phyloP scores from a whole-genome alignment of 2,113 vertebrate species.

The Perccottus glenii region DNA sequence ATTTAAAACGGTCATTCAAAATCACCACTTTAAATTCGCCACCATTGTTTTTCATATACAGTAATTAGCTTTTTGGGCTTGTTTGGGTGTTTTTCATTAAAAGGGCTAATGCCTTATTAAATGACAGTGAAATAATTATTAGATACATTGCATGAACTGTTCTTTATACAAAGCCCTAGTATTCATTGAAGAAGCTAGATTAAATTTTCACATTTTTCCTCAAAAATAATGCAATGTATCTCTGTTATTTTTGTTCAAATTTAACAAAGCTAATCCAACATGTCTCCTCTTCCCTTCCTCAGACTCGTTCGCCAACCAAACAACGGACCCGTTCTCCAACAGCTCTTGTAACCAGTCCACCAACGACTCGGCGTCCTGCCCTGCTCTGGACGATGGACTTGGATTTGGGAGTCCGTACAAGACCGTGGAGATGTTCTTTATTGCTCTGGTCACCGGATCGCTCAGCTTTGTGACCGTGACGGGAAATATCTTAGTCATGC shows the following conservation, averaged over 20 bases:
- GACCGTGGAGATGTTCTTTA: constrained; percentile 95
- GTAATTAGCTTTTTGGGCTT: too few species aligned
- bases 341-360: constrained; percentile 80
- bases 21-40: too few species aligned
- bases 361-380: constrained; percentile 73
- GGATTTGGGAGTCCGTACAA: constrained; percentile 82
- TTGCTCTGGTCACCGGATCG: constrained; percentile 91
- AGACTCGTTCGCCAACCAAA: constrained; percentile 82
- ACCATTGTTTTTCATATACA: too few species aligned
- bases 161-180: too few species aligned
- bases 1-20: too few species aligned
- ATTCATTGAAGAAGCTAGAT: too few species aligned
- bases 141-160: too few species aligned
- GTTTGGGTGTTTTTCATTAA: background rate
- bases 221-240: too few species aligned
- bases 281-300: constrained; percentile 17
- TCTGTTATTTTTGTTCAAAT: background rate
- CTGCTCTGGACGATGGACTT: constrained; percentile 53
- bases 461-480: constrained; percentile 96
- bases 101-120: too few species aligned
- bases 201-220: too few species aligned
- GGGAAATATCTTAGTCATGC: constrained; percentile 97
- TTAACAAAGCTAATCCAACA: background rate
- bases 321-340: constrained; percentile 77
- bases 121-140: too few species aligned